A percentile compares a stretch with the other conserved stretches of the same genome.
phyloP scores from a whole-genome alignment of 2,113 vertebrate species.

The Pao palembangensis region DNA sequence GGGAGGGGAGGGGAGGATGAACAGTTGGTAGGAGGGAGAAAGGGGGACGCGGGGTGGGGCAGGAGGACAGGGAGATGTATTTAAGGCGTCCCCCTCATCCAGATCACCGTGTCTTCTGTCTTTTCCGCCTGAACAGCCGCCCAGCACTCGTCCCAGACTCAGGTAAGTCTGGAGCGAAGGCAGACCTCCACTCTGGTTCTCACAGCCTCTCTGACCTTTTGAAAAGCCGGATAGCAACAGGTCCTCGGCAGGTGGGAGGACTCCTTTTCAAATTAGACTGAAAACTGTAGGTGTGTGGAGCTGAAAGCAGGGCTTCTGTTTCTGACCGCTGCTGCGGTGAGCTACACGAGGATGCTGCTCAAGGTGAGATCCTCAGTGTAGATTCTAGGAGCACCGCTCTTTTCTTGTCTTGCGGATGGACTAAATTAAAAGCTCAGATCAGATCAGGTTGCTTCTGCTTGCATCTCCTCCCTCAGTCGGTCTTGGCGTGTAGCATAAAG shows the following conservation, averaged over 20 bases:
- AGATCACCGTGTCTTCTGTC: slow-evolving; percentile 33
- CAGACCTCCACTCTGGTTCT: slow-evolving; percentile 1
- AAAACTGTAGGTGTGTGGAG: too few species aligned
- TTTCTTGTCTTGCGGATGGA: slow-evolving; percentile 21
- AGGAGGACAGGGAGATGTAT: slow-evolving; percentile 66
- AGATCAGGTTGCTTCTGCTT: slow-evolving; percentile 54
- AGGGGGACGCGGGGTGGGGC: slow-evolving; percentile 31
- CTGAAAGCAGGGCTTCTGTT: too few species aligned
- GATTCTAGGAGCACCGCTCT: not conserved
- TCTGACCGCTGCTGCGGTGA: too few species aligned
- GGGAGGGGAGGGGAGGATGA: slow-evolving; percentile 19
- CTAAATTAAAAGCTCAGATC: slow-evolving; percentile 46
- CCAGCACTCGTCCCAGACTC: slow-evolving; percentile 35
- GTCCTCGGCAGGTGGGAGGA: not conserved
- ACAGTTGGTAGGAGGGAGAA: slow-evolving; percentile 46
- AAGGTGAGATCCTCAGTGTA: too few species aligned
- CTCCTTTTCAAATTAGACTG: too few species aligned
- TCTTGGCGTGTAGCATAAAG: slow-evolving; percentile 53
- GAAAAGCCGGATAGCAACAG: not conserved
- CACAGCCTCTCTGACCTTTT: not conserved
- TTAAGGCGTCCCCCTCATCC: slow-evolving; percentile 59
- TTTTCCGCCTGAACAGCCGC: slow-evolving; percentile 38
- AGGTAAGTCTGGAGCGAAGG: slow-evolving; percentile 53
- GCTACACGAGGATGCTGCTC: too few species aligned
- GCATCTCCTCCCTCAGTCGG: slow-evolving; percentile 28